Evolutionary conservation across 1,140 invertebrate species (phyloP).

Genomic region (Aricia agestis): DNA sequence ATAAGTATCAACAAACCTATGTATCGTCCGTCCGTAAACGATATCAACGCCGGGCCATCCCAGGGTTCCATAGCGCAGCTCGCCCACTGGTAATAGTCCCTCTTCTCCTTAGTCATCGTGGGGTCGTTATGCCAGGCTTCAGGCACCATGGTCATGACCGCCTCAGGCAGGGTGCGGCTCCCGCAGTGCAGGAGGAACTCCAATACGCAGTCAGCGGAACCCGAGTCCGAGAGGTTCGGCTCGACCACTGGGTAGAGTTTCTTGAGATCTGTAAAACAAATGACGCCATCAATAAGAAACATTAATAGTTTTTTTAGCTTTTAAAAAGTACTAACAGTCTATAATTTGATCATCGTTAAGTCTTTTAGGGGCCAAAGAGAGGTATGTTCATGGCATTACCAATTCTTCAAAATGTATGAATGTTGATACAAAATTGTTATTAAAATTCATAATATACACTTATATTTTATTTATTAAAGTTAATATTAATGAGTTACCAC

Average conservation of each 20-base stretch:
- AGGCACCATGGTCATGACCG: conserved; percentile 99
- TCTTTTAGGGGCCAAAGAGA: too few relatives aligned
- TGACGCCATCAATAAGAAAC: too few relatives aligned
- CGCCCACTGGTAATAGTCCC: conserved; percentile 98
- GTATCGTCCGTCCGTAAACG: conserved; percentile 98
- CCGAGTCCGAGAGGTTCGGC: conserved; percentile 97
- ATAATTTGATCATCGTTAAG: too few relatives aligned
- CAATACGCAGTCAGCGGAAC: conserved; percentile 96
- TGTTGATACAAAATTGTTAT: too few relatives aligned
- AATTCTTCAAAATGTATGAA: too few relatives aligned
- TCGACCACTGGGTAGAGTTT: conserved; percentile 98
- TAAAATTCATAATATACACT: too few relatives aligned
- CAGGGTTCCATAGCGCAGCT: conserved; percentile 99
- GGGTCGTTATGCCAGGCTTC: conserved; percentile 99
- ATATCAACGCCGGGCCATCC: conserved; percentile 97
- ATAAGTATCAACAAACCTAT: too few relatives aligned
- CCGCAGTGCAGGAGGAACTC: conserved; percentile 98
- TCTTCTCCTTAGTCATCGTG: conserved; percentile 94
- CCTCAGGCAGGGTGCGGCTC: conserved; percentile 92
- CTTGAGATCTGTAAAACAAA: conserved; percentile 81
- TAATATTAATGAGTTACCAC: too few relatives aligned
- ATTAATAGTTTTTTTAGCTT: too few relatives aligned
- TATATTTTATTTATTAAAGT: too few relatives aligned
- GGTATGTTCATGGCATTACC: too few relatives aligned
- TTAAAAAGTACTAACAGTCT: too few relatives aligned